phyloP scores from a whole-genome alignment of 2,113 vertebrate species.

The Saccopteryx bilineata region DNA sequence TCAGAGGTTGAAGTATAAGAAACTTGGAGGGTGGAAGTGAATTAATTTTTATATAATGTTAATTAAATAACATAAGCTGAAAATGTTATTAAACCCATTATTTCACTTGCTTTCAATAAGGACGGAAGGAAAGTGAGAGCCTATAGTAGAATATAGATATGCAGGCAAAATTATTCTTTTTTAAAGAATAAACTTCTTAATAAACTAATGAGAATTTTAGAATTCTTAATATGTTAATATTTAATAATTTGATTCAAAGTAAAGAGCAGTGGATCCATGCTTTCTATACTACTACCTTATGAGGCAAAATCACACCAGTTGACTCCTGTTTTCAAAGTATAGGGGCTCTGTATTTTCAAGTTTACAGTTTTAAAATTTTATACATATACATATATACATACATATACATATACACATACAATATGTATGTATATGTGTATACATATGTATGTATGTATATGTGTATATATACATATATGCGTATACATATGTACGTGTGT shows the following conservation, averaged over 20 bases:
- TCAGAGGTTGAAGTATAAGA: slow-evolving; percentile 39
- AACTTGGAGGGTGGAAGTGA: not conserved
- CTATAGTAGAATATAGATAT: not conserved
- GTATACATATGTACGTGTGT: no score
- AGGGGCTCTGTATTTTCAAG: slow-evolving; percentile 76
- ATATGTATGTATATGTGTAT: not conserved
- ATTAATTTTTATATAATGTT: not conserved
- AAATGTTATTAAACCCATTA: not conserved
- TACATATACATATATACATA: not conserved
- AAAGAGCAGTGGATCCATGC: not conserved
- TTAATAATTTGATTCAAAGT: not conserved
- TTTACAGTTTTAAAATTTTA: slow-evolving; percentile 73
- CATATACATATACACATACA: not conserved
- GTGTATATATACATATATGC: slow-evolving; percentile 57
- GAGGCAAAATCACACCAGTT: slow-evolving; percentile 59
- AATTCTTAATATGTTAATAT: slow-evolving; percentile 35
- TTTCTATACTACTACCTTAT: slow-evolving; percentile 60
- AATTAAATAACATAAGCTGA: slow-evolving; percentile 15
- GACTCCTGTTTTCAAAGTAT: slow-evolving; percentile 71
- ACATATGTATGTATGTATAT: slow-evolving; percentile 74
- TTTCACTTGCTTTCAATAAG: slow-evolving; percentile 27
- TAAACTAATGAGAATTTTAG: slow-evolving; percentile 4
- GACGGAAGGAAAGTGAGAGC: not conserved
- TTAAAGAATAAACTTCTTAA: not conserved
- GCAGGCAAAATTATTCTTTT: not conserved